Evolutionary conservation across 2,797 vertebrate species (phyloP), one percentile per base, ranked within the genome.

Genomic region (Sebastes iracundus): DNA sequence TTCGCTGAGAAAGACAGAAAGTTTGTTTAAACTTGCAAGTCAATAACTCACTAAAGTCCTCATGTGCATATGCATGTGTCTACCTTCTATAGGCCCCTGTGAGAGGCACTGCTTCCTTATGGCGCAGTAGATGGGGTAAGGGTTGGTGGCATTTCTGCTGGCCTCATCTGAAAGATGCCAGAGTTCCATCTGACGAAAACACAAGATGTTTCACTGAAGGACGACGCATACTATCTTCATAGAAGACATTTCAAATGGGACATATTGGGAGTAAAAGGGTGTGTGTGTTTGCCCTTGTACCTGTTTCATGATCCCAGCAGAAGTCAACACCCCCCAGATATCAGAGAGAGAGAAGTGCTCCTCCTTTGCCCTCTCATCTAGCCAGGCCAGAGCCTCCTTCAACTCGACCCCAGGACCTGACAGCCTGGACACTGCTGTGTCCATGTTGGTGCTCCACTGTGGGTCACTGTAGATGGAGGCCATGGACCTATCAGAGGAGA

Each of bases 51-150:
- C 1, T 30, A 1, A 5, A 9, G 3, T 9, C 4, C n/a, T 22
- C 10, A 52, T 63, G 6, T 20, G 12, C 13, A 23, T n/a, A 2
- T 73, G 53, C 1, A 28, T 52, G 18, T 30, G 6, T 33, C 2
- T 82, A 93, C 93, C 93, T 75, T 89, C 61, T 22, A 27, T 35
- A 0, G 76, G 73, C 10, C 92, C 93, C 0, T 82, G 0, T 4
- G 49, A 22, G 28, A 67, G 82, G 82, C 89, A 90, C 0, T 78
- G 0, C 46, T 86, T 90, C 68, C 92, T 91, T 22, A 89, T 55
- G 23, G 91, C 91, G 1, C 81, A 55, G 68, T 94, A 94, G 60
- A 94, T 65, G 10, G 93, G 94, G 60, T 94, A 94, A 1, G 94
- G 94, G 83, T 93, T 94, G 42, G 81, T 86, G 27, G 62, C 75